These are phyloP conservation scores for Bagarius yarrelli DNA, from an alignment of 2,113 vertebrate genomes.

Conservation along the genomic window DNA sequence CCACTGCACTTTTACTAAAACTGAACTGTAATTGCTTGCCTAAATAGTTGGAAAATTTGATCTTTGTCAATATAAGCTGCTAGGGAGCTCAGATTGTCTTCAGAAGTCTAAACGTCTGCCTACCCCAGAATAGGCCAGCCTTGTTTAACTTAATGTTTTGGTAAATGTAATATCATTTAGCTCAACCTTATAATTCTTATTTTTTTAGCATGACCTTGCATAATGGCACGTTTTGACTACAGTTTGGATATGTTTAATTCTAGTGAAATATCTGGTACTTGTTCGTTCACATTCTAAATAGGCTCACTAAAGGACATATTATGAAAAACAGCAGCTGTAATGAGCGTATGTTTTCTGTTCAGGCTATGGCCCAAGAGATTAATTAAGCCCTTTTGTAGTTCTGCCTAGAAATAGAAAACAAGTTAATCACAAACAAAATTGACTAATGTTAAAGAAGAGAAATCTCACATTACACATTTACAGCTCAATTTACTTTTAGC, in stretches of 20 bases:
- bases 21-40: too few species aligned
- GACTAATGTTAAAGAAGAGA: constrained; percentile 64
- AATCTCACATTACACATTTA: constrained; percentile 56
- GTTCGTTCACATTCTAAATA: constrained; percentile 55
- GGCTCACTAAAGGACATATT: constrained; percentile 59
- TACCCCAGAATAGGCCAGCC: too few species aligned
- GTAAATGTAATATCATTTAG: not conserved
- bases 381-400: constrained; percentile 83
- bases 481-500: constrained; percentile 56
- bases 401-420: constrained; percentile 74
- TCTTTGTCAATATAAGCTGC: too few species aligned
- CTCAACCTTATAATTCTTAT: not conserved
- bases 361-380: constrained; percentile 75
- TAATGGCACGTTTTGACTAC: not conserved
- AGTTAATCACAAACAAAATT: constrained; percentile 70
- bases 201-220: not conserved
- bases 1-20: too few species aligned
- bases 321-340: constrained; percentile 71
- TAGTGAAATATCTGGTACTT: constrained; percentile 33
- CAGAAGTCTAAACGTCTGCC: too few species aligned
- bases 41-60: too few species aligned
- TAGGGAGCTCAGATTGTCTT: too few species aligned
- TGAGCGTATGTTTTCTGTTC: constrained; percentile 75
- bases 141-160: too few species aligned
- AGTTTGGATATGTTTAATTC: constrained; percentile 10